Evolutionary conservation across 2,888 invertebrate genomes (phyloP), one percentile per base, ranked within the genome.

Genomic region (Prosopocoilus inquinatus): DNA sequence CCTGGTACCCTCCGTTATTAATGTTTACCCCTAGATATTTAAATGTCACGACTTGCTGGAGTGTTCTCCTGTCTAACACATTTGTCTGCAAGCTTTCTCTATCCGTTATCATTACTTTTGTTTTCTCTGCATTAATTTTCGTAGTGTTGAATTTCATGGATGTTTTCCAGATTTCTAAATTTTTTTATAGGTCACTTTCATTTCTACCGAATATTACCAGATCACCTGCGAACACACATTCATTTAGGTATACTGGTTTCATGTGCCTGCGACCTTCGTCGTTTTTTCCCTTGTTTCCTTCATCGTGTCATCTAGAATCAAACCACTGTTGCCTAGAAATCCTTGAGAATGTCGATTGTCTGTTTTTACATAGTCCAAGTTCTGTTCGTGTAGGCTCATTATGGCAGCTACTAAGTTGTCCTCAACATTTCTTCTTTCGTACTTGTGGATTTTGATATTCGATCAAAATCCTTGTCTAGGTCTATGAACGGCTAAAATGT

Each of bases 71-170:
- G 9, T 34, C 9, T 34, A 34, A 34, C 9, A 34, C 8, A 9
- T 9, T 34, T 9, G 7, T 7, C 34, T 9, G n/a, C n/a, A n/a
- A n/a, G n/a, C n/a, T n/a, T n/a, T n/a, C n/a, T n/a, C n/a, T n/a
- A n/a, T n/a, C n/a, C 9, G 34, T 47, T 47, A 34, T 34, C 47
- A 47, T 47, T 47, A 47, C 33, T 33, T 47, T 47, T 33, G 47
- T 47, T 47, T 47, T 47, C 4, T 47, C 34, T 11, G n/a, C 34
- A 32, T 47, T 47, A 5, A 47, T 47, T 47, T 47, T 47, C 47
- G 34, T 47, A 5, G 33, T 34, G 34, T 47, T 12, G 13, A 9
- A 33, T 36, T 47, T 35, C 11, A 47, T 9, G 5, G 33, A 9
- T 9, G 8, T 47, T 9, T 34, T 33, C 47, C 47, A 47, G 7